These are phyloP conservation scores for Arenaria interpres DNA, from an alignment of 2,113 vertebrate genomes.

Conservation along the genomic window DNA sequence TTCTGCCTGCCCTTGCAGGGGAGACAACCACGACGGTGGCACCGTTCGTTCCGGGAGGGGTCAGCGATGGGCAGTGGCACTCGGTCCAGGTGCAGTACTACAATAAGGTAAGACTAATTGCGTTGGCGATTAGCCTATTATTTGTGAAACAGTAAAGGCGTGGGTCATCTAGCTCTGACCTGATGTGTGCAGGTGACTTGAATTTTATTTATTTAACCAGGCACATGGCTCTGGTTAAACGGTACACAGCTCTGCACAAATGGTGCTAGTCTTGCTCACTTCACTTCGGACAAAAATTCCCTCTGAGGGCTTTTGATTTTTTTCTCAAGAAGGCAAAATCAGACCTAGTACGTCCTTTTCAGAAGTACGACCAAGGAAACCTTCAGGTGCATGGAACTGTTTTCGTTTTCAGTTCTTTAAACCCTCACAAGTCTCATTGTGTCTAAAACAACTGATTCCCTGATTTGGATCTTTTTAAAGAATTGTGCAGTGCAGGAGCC, in stretches of 20 bases:
- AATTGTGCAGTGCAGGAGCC: background rate
- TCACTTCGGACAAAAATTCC: background rate
- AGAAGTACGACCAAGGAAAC: background rate
- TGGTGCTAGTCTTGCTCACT: background rate
- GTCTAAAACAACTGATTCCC: background rate
- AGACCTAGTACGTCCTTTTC: background rate
- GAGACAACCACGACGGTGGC: conserved; percentile 90
- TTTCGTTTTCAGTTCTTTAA: background rate
- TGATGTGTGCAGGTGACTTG: background rate
- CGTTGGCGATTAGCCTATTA: background rate
- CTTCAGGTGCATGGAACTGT: background rate
- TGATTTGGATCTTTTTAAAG: background rate
- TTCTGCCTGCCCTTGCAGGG: conserved; percentile 70
- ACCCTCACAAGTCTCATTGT: background rate
- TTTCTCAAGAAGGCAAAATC: background rate
- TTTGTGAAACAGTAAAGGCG: background rate
- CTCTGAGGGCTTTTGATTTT: background rate
- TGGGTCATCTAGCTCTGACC: background rate
- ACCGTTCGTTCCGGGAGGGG: conserved; percentile 84
- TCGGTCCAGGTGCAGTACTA: conserved; percentile 94
- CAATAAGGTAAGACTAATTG: conserved; percentile 87
- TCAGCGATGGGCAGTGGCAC: conserved; percentile 96
- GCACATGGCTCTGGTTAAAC: background rate
- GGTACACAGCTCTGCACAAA: background rate
- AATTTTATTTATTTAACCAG: background rate